Evolutionary conservation across 2,888 invertebrate species (phyloP).

Genomic region (Drosophila merina): DNA sequence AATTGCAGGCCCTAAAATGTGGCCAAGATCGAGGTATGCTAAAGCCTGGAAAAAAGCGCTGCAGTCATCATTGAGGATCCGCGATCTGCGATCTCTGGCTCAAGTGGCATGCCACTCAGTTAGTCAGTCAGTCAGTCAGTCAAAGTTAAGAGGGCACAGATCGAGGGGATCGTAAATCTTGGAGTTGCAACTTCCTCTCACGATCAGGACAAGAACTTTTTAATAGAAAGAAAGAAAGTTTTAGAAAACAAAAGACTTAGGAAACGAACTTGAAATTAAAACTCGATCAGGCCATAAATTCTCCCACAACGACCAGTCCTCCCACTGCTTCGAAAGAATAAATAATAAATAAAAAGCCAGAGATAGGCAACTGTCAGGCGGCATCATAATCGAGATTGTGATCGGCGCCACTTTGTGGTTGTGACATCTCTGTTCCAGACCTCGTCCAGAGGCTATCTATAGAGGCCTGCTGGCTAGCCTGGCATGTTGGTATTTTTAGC

Average conservation of each 20-base stretch:
- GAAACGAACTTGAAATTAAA: too few relatives aligned
- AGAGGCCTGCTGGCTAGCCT: neutral
- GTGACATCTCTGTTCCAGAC: constrained; percentile 36
- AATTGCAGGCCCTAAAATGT: constrained; percentile 38
- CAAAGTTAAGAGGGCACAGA: constrained; percentile 1
- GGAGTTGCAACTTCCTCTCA: neutral
- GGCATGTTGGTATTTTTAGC: constrained; percentile 34
- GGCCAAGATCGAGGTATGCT: constrained; percentile 8
- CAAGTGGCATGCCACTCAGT: constrained; percentile 5
- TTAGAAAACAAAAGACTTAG: too few relatives aligned
- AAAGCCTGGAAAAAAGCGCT: neutral
- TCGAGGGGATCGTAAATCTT: constrained; percentile 1
- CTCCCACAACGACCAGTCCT: neutral
- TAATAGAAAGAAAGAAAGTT: neutral
- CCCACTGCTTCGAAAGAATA: neutral
- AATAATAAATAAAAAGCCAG: neutral
- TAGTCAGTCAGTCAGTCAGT: constrained; percentile 7
- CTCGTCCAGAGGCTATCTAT: constrained; percentile 19
- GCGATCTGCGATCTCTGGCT: constrained; percentile 1
- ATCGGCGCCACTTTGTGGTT: constrained; percentile 29
- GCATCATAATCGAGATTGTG: constrained; percentile 30
- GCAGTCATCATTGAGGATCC: constrained; percentile 1
- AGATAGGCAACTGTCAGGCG: constrained; percentile 34
- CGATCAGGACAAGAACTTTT: neutral
- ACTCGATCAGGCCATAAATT: neutral